Conservation (phyloP, 2,113 vertebrate genomes). For the Hydropotes inermis region DNA sequence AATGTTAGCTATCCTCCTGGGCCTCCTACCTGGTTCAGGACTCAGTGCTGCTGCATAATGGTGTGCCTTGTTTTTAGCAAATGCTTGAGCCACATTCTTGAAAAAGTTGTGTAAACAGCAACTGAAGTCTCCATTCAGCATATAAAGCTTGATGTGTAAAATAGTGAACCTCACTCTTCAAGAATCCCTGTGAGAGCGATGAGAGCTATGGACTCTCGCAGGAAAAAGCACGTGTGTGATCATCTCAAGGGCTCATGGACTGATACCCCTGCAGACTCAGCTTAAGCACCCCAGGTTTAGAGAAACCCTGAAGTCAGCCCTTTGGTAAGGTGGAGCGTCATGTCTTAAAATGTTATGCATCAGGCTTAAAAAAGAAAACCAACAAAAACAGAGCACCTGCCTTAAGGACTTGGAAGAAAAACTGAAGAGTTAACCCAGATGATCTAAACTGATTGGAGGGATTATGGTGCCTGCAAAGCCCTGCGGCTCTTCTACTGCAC, state of each 20-base stretch:
- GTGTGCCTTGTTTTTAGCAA: background rate
- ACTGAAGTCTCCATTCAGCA: background rate
- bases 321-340: background rate
- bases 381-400: background rate
- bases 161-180: background rate
- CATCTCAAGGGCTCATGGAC: background rate
- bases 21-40: background rate
- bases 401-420: background rate
- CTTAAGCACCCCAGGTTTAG: background rate
- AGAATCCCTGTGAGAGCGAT: background rate
- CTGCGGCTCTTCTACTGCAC: background rate
- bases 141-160: background rate
- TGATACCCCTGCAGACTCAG: background rate
- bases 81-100: background rate
- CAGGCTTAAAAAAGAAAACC: background rate
- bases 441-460: background rate
- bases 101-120: background rate
- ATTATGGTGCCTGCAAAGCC: background rate
- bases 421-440: background rate
- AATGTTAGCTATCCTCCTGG: background rate
- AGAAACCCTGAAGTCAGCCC: background rate
- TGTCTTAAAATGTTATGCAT: background rate
- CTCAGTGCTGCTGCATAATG: background rate
- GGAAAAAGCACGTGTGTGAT: background rate
- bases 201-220: background rate